Evolutionary conservation across 2,888 invertebrate species (phyloP), one percentile per base, ranked within the genome.

Genomic region (Caenorhabditis drosophilae): DNA sequence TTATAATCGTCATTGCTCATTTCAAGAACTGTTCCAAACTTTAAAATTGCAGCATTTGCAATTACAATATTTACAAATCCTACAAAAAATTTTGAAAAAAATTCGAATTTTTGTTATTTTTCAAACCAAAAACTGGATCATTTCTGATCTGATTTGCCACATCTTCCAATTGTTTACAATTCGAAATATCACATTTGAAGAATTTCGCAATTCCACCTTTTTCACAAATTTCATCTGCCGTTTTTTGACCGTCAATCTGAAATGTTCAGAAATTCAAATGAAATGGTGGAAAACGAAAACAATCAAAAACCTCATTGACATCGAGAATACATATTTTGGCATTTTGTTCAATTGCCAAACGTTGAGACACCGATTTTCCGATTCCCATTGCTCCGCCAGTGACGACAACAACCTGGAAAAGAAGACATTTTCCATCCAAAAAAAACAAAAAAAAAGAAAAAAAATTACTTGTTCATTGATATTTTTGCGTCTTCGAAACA

Each of bases 361-460:
- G 42, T n/a, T 44, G 31, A 25, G 63, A 62, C 7, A 67, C 46
- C 18, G 62, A 50, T 45, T 63, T 63, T 15, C 70, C 67, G 18
- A 70, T 70, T 9, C 70, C 70, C 60, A 66, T 61, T 18, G 67
- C 70, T 31, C 67, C 67, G 16, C 70, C 70, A 12, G 70, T 70
- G 16, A 70, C 63, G 6, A 70, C 70, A n/a, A 63, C 54, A 4
- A 70, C 57, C 67, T 67, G 40, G 42, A 52, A 38, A 45, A 20
- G 6, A n/a, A 26, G 11, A 23, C 2, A 7, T 20, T 20, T 20
- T 40, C 31, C 2, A 23, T 40, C 35, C n/a, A 36, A 15, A 7
- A 36, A n/a, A 11, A 41, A n/a, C n/a, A n/a, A n/a, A n/a, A n/a
- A n/a, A n/a, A n/a, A n/a, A n/a, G n/a, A n/a, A n/a, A n/a, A n/a